Conservation (phyloP, 2,113 vertebrate genomes). For the Chinchilla lanigera region DNA sequence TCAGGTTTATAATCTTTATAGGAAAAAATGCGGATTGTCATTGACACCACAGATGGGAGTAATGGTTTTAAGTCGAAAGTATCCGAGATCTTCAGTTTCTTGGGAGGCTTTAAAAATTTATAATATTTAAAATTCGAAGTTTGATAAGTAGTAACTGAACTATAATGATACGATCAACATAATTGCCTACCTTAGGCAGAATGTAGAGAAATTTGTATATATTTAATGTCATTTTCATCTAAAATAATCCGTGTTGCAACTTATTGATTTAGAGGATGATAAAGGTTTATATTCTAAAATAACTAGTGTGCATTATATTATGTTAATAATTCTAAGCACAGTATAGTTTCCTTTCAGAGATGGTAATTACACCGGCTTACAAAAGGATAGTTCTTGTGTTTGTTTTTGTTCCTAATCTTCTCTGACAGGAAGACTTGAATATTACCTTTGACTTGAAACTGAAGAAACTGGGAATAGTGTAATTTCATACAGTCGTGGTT, state of each 20-base stretch:
- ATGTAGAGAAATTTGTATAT: background rate
- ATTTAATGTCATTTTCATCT: background rate
- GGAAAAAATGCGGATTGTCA: background rate
- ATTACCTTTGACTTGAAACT: constrained; percentile 10
- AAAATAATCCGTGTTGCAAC: background rate
- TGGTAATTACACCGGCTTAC: background rate
- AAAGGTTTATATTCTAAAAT: background rate
- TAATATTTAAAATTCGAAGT: background rate
- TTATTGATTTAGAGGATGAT: background rate
- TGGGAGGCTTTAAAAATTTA: background rate
- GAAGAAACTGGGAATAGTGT: background rate
- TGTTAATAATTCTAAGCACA: background rate
- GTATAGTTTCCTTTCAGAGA: background rate
- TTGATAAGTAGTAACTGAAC: background rate
- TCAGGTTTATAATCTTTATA: background rate
- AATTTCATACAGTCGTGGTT: background rate
- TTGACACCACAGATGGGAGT: background rate
- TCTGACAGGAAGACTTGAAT: background rate
- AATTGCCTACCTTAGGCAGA: background rate
- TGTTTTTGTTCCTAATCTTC: background rate
- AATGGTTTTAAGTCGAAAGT: background rate
- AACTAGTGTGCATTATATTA: background rate
- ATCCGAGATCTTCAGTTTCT: background rate
- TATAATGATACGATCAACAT: background rate
- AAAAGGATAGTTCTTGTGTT: background rate